These are phyloP conservation scores for Varanus salvator DNA, from an alignment of 2,113 vertebrate genomes.

Conservation along the genomic window DNA sequence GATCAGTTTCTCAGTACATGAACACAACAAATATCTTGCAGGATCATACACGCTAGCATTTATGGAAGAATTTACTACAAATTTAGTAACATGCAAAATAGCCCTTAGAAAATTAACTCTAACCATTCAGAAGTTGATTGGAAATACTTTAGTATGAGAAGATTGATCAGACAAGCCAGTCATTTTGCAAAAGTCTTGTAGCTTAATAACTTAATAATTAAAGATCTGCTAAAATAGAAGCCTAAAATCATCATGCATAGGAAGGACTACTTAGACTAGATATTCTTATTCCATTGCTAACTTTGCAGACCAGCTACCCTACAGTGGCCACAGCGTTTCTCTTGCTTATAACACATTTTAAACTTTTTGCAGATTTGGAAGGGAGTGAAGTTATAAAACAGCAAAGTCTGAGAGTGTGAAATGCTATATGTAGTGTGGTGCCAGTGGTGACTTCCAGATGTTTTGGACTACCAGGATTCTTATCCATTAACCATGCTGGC, in stretches of 20 bases:
- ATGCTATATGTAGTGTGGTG: neutral
- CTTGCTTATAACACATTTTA: neutral
- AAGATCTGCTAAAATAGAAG: neutral
- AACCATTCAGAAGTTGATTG: neutral
- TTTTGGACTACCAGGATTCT: no score
- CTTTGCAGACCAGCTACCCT: neutral
- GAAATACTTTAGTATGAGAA: neutral
- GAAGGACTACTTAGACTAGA: neutral
- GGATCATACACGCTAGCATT: neutral
- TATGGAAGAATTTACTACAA: neutral
- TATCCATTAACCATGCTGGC: no score
- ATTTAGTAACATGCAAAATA: neutral
- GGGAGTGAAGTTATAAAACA: neutral
- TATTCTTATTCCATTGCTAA: neutral
- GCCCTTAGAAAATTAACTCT: neutral
- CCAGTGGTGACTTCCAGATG: neutral
- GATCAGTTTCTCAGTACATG: no score
- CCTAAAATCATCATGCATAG: neutral
- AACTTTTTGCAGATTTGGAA: neutral
- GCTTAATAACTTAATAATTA: neutral
- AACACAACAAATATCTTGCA: neutral
- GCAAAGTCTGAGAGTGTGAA: neutral
- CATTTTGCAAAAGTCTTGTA: neutral
- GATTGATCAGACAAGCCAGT: neutral
- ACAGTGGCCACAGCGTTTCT: neutral